phyloP scores from a whole-genome alignment of 2,888 invertebrate genomes.

The Xestia rhomboidea region DNA sequence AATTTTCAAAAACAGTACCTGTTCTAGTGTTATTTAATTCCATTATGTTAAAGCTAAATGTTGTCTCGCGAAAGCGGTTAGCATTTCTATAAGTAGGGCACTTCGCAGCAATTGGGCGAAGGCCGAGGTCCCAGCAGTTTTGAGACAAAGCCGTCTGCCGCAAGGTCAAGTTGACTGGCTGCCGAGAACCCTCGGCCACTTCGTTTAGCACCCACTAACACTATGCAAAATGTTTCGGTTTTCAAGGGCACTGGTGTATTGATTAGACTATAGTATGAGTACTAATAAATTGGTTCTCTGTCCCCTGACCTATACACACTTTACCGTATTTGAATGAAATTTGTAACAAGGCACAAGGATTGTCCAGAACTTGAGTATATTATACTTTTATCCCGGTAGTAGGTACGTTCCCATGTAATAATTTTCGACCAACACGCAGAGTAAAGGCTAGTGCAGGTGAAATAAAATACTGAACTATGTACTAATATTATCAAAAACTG shows the following conservation, averaged over 20 bases:
- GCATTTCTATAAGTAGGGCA: slow-evolving; percentile 53
- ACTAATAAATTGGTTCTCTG: background rate
- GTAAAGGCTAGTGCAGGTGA: background rate
- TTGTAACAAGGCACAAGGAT: background rate
- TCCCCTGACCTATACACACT: background rate
- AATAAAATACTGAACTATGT: background rate
- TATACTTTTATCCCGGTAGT: background rate
- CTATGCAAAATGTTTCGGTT: slow-evolving; percentile 23
- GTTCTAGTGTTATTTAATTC: background rate
- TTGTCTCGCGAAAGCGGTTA: slow-evolving; percentile 14
- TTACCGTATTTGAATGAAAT: background rate
- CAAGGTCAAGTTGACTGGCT: slow-evolving; percentile 62
- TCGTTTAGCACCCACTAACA: slow-evolving; percentile 41
- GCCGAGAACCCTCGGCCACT: slow-evolving; percentile 54
- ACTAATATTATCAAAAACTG: background rate
- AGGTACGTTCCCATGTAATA: background rate
- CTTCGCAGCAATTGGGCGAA: slow-evolving; percentile 54
- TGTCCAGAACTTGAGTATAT: background rate
- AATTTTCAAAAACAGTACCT: background rate
- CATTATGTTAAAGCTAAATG: slow-evolving; percentile 12
- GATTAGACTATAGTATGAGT: background rate
- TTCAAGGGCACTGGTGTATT: slow-evolving; percentile 13
- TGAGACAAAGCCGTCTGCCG: slow-evolving; percentile 58
- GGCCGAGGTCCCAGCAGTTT: slow-evolving; percentile 47
- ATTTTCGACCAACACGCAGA: background rate